Percentiles rank a stretch among this genome's conserved stretches.
Evolutionary conservation across 2,797 vertebrate genomes (phyloP).

Genomic region (Brotula barbata): DNA sequence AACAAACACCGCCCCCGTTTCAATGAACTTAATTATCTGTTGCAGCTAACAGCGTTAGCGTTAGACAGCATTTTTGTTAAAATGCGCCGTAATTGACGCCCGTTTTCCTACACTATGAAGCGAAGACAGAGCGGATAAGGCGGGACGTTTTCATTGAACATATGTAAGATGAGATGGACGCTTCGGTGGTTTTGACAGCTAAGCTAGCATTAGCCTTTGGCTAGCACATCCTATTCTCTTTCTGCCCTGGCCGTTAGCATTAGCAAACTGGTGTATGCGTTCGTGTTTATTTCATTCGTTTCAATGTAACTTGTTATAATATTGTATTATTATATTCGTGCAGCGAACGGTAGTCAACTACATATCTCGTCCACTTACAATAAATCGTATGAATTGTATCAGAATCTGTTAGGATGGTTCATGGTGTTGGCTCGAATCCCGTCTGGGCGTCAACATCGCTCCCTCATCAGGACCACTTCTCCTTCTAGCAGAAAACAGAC

Average conservation of each 20-base stretch:
- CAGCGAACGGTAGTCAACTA: no score
- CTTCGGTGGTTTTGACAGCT: neutral
- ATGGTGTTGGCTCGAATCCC: neutral
- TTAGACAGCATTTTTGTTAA: neutral
- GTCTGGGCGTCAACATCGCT: slow-evolving; percentile 22
- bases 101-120: slow-evolving; percentile 29
- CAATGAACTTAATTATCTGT: slow-evolving; percentile 6
- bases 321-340: no score
- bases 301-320: neutral
- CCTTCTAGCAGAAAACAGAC: no score
- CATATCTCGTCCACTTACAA: no score
- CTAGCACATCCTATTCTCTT: slow-evolving; percentile 41
- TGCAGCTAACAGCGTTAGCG: slow-evolving; percentile 12
- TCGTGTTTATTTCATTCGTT: slow-evolving; percentile 4
- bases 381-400: neutral
- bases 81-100: slow-evolving; percentile 16
- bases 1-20: neutral
- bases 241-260: slow-evolving; percentile 35
- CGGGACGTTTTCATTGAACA: neutral
- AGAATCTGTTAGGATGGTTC: neutral
- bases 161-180: slow-evolving; percentile 35
- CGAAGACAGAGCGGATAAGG: slow-evolving; percentile 14
- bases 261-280: slow-evolving; percentile 19
- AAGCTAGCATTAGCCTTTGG: slow-evolving; percentile 42
- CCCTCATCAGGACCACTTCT: slow-evolving; percentile 70